Base-by-base conservation (phyloP, 1,140 invertebrate genomes). In the Tetramorium parvispinum region DNA sequence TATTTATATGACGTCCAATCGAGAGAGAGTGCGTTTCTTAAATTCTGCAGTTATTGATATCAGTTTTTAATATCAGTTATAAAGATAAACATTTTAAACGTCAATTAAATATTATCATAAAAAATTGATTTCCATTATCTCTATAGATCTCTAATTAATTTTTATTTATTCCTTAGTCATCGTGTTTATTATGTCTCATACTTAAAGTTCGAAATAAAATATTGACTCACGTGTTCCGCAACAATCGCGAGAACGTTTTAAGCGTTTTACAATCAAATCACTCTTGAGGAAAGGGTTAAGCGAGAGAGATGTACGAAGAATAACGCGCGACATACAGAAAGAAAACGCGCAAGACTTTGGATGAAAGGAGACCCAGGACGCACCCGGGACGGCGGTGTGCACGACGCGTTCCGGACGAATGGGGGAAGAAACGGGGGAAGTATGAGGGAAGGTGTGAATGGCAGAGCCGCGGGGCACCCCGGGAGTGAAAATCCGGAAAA, bases 401-500 rank as follows among this genome's bases (percentile, higher is more conserved):
- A 82, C 76, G 73, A 82, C 76, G 73, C 76, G 76, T 71, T 75
- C 37, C 75, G 21, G 18, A 16, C 8, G 57, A 4, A 18, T 13
- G 37, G 43, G 83, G 27, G 71, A 61, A 16, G 43, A 66, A 71
- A 46, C 40, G 75, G 51, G 76, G 63, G 53, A 55, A 53, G 75
- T 87, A 24, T 10, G 91, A 83, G 87, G 81, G 88, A 81, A 88
- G 86, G 90, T 88, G 91, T 90, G 92, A 92, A 93, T 92, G 90
- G 87, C 77, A 89, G 85, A 88, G 92, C 93, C 92, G 88, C 87
- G 85, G 89, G 94, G 90, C 92, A 91, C 85, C 88, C 92, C 93
- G 93, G 91, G 89, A 92, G 94, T 93, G 93, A 94, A 94, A 94
- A 92, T 90, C 94, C 94, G 93, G 94, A 95, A 95, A 95, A 95